Evolutionary conservation across 2,888 invertebrate species (phyloP).

Genomic region (Tanytarsus gracilentus): DNA sequence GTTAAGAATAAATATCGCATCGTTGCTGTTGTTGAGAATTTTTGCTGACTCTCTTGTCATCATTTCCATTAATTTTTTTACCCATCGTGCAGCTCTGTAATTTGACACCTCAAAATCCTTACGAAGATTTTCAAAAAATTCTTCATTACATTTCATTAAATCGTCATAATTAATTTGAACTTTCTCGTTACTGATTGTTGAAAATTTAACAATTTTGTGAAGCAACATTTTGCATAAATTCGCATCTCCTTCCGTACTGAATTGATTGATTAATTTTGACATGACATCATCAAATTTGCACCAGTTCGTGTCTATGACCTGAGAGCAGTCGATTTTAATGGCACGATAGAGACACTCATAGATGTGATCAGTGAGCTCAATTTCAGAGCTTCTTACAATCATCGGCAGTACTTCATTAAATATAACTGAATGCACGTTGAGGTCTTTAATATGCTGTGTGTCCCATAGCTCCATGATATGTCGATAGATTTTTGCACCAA

Average conservation of each 20-base stretch:
- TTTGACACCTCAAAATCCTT: neutral
- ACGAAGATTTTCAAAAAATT: neutral
- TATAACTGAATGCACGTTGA: neutral
- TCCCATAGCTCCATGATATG: neutral
- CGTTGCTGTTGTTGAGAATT: too few species aligned
- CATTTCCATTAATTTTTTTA: neutral
- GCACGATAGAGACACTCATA: neutral
- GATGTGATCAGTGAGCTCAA: neutral
- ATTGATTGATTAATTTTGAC: neutral
- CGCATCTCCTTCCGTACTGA: neutral
- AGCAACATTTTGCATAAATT: neutral
- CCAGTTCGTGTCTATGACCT: neutral
- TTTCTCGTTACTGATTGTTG: neutral
- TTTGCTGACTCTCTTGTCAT: neutral
- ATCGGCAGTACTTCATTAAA: neutral
- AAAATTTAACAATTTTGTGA: neutral
- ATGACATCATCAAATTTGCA: conserved; percentile 8
- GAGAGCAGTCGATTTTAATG: neutral
- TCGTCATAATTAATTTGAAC: neutral
- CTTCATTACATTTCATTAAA: neutral
- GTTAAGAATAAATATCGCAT: too few species aligned
- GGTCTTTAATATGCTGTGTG: neutral
- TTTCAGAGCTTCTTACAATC: neutral
- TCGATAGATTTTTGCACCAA: neutral
- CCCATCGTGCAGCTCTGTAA: neutral